Evolutionary conservation across 2,888 invertebrate species (phyloP).

Genomic region (Andrena praecox): DNA sequence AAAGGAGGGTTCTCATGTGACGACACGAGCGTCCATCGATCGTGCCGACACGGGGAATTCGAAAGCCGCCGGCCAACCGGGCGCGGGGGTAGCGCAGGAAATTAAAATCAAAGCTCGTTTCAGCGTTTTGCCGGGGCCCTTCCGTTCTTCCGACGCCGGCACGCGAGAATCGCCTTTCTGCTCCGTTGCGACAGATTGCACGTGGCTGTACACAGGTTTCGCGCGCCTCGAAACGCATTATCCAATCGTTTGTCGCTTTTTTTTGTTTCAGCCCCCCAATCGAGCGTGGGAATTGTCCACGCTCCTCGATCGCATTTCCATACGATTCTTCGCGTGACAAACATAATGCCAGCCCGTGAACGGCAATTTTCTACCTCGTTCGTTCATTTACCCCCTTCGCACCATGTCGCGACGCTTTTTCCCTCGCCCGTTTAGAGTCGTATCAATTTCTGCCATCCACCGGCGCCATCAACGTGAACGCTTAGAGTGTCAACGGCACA

Average conservation of each 20-base stretch:
- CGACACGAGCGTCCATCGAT: slow-evolving; percentile 72
- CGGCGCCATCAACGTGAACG: neutral
- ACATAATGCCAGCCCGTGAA: neutral
- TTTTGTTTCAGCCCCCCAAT: slow-evolving; percentile 5
- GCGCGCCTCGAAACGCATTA: slow-evolving; percentile 23
- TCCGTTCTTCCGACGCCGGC: neutral
- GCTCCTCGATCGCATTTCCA: slow-evolving; percentile 22
- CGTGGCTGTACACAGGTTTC: neutral
- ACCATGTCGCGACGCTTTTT: neutral
- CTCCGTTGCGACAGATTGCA: slow-evolving; percentile 12
- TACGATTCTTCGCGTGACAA: neutral
- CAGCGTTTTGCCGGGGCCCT: slow-evolving; percentile 19
- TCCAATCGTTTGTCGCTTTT: neutral
- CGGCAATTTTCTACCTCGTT: neutral
- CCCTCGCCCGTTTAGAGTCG: neutral
- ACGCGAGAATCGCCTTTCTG: neutral
- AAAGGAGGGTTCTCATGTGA: slow-evolving; percentile 70
- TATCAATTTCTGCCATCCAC: neutral
- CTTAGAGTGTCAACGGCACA: neutral
- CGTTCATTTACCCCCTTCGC: neutral
- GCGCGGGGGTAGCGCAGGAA: slow-evolving; percentile 47
- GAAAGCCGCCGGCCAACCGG: slow-evolving; percentile 59
- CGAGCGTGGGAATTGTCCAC: slow-evolving; percentile 29
- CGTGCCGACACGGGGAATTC: slow-evolving; percentile 65
- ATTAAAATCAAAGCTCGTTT: slow-evolving; percentile 64